Conservation (phyloP, 2,888 invertebrate species). For the Sphaerophoria rueppellii region DNA sequence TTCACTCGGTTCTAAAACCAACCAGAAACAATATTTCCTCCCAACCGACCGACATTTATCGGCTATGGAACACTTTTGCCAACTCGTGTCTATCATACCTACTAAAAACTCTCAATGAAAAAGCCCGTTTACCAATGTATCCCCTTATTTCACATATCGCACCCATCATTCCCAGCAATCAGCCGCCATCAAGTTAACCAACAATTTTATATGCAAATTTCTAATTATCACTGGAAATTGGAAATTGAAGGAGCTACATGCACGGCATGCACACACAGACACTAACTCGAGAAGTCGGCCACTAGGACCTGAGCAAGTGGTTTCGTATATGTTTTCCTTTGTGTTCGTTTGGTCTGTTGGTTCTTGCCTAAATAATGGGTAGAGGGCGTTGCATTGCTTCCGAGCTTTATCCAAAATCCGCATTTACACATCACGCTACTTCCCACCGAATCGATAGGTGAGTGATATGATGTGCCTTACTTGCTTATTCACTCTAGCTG, state of each 20-base stretch:
- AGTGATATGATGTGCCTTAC: neutral
- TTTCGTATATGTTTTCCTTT: constrained; percentile 39
- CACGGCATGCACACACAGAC: constrained; percentile 44
- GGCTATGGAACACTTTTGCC: neutral
- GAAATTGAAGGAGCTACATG: constrained; percentile 56
- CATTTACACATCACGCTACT: constrained; percentile 19
- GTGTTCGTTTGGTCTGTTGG: constrained; percentile 21
- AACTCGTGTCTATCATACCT: neutral
- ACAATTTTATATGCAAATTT: constrained; percentile 74
- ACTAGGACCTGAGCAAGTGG: constrained; percentile 35
- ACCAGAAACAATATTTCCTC: neutral
- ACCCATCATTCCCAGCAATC: constrained; percentile 37
- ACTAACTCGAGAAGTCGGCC: constrained; percentile 42
- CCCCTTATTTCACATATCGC: constrained; percentile 19
- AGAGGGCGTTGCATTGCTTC: constrained; percentile 44
- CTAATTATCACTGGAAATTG: constrained; percentile 74
- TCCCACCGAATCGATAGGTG: constrained; percentile 54
- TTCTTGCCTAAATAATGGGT: neutral
- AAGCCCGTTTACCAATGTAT: neutral
- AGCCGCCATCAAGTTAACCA: constrained; percentile 45
- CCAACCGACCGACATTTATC: neutral
- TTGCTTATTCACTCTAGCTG: neutral
- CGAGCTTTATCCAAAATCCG: constrained; percentile 16
- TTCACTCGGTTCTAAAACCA: neutral
- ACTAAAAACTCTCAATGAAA: constrained; percentile 37